These are phyloP conservation scores for Eueremaeus valkanovi DNA, from an alignment of 2,888 invertebrate genomes.

Conservation along the genomic window DNA sequence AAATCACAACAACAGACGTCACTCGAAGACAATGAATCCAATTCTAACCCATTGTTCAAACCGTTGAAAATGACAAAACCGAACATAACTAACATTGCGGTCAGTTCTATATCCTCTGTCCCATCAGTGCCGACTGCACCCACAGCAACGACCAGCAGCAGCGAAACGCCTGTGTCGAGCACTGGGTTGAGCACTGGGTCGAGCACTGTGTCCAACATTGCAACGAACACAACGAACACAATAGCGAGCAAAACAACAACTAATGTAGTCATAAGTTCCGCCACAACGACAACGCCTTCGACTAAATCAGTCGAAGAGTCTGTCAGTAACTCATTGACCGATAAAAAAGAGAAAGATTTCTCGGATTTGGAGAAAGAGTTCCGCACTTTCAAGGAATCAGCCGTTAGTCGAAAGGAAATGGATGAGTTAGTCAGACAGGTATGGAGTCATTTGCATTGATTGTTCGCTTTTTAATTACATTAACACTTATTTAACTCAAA, in stretches of 20 bases:
- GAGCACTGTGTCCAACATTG: not conserved
- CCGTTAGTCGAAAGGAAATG: conserved; percentile 35
- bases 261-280: conserved; percentile 31
- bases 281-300: conserved; percentile 10
- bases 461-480: not conserved
- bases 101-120: not conserved
- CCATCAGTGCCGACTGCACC: too few relatives aligned
- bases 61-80: not conserved
- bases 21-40: not conserved
- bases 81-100: not conserved
- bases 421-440: conserved; percentile 40
- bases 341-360: conserved; percentile 18
- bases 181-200: not conserved
- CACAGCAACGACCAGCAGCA: not conserved
- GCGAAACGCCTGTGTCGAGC: not conserved
- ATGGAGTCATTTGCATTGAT: not conserved
- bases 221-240: not conserved
- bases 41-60: not conserved
- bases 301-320: conserved; percentile 14
- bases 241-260: not conserved
- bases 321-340: not conserved
- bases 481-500: not conserved
- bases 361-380: conserved; percentile 36
- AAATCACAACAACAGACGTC: conserved; percentile 18
- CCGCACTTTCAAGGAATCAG: conserved; percentile 6